Evolutionary conservation across 2,113 vertebrate species (phyloP), one percentile per base, ranked within the genome.

Genomic region (Spilogale gracilis): DNA sequence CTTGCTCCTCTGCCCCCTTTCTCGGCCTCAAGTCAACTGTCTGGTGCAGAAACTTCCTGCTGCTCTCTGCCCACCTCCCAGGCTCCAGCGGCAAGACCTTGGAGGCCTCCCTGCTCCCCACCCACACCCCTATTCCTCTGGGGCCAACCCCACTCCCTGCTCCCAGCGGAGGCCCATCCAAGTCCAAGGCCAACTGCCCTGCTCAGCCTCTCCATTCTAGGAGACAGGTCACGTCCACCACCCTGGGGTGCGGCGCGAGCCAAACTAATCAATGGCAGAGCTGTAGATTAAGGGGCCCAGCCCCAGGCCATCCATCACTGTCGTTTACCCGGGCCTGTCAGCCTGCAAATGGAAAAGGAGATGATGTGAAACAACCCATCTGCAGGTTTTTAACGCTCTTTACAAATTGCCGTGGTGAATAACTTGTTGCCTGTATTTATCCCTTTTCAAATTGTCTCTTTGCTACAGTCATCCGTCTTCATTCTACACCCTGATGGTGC

Each of bases 381-480:
- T 98, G 97, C 97, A 98, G 98, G 98, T 97, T 98, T 99, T 98
- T 98, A 98, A 97, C 91, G 52, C 98, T 98, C 98, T 98, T 98
- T 98, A 99, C 98, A 99, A 98, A 99, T 98, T 98, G 98, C 98
- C 48, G 86, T 93, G 87, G 98, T 98, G 98, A 99, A 98, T 98
- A 99, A 99, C 98, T 98, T 98, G 98, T 98, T 99, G 99, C 98
- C 98, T 98, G 98, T 99, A 98, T 99, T 99, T 99, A 99, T 99
- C 98, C 98, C 97, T 98, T 98, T 95, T 97, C 98, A 98, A 99
- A 99, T 99, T 98, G 98, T 99, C 98, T 99, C 97, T 98, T 97
- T 95, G 98, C 99, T 98, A 96, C 96, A 96, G 98, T 98, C 99
- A 99, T 99, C 98, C 89, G 98, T 99, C 99, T 99, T 99, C 98